Base-by-base conservation (phyloP, 2,888 invertebrate genomes). In the Drosophila putrida region DNA sequence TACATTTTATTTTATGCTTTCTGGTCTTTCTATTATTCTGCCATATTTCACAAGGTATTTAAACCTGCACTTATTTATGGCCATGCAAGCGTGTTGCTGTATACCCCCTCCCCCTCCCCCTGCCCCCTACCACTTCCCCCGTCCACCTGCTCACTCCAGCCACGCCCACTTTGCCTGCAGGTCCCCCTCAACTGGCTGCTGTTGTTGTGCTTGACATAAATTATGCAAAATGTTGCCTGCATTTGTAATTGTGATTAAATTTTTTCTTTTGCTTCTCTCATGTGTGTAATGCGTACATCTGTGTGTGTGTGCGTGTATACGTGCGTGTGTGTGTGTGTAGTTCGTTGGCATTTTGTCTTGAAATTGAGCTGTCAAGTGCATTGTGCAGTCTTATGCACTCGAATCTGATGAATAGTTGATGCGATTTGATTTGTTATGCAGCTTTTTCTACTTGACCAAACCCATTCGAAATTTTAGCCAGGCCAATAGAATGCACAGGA, bases 41-140 rank as follows among this genome's bases (percentile, higher is more conserved):
- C 84, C 90, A 87, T 85, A 87, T 90, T 86, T 85, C 80, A 89
- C 89, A 89, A 82, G 80, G 90, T 88, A 89, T 85, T 90, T 90
- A 85, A 87, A 85, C 88, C 89, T 87, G 83, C 88, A 90, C 85
- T 90, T 85, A 90, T 85, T 90, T 89, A 85, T 87, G 90, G 70
- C 71, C 88, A 66, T 73, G 82, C 71, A 71, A 66, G 79, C 80
- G 73, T 77, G 62, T 68, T 72, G 61, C 59, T 58, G 36, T 74
- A 38, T 51, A 15, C 27, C 27, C 27, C 27, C 31, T 11, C 15
- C 43, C 28, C n/a, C 33, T 9, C 9, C 35, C 6, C 35, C 25
- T 8, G 31, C 9, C 35, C 6, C 35, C 25, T 11, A n/a, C 43
- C 28, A 10, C 33, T 9, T 6, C 35, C 5, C 28, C 25, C 31